phyloP scores from a whole-genome alignment of 2,888 invertebrate species.

The Epirrhoe tristata region DNA sequence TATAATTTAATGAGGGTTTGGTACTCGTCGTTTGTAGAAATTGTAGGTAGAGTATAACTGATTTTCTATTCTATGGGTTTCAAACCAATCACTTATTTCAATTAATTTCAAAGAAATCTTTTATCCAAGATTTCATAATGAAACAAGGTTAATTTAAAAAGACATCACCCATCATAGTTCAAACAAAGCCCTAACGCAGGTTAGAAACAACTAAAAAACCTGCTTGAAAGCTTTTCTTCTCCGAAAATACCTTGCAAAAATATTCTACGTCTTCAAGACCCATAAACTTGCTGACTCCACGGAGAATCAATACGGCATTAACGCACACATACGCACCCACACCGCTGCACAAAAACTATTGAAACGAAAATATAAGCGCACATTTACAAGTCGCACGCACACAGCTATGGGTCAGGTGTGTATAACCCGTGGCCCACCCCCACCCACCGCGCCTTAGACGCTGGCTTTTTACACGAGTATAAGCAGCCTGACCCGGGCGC shows the following conservation, averaged over 20 bases:
- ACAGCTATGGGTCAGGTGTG: constrained; percentile 63
- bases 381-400: constrained; percentile 56
- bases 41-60: too few species aligned
- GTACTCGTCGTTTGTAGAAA: too few species aligned
- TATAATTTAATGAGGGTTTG: too few species aligned
- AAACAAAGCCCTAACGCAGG: constrained; percentile 1
- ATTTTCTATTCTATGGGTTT: too few species aligned
- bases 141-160: too few species aligned
- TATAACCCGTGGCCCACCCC: constrained; percentile 57
- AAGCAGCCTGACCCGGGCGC: constrained; percentile 67
- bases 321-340: constrained; percentile 70
- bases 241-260: constrained; percentile 38
- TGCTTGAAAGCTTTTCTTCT: not conserved
- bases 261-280: constrained; percentile 66
- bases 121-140: too few species aligned
- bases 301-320: constrained; percentile 81
- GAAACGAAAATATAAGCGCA: constrained; percentile 82
- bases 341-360: constrained; percentile 82
- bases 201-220: constrained; percentile 5
- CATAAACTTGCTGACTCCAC: constrained; percentile 73
- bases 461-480: constrained; percentile 83
- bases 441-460: constrained; percentile 77
- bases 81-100: too few species aligned
- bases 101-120: too few species aligned
- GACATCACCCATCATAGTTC: not conserved